Evolutionary conservation across 2,888 invertebrate genomes (phyloP).

Genomic region (Folsomia candida): DNA sequence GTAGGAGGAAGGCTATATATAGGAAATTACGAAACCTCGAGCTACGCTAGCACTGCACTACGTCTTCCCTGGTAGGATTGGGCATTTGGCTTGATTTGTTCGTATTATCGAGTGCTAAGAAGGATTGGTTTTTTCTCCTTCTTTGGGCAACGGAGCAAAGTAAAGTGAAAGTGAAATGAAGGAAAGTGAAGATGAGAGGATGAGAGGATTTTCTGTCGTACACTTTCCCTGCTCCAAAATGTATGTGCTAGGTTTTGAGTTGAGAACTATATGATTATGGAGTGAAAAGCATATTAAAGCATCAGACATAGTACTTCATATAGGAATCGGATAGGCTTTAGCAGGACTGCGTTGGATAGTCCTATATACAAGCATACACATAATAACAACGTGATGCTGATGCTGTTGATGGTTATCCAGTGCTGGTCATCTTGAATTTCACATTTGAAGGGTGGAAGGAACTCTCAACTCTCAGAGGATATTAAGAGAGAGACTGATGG

Average conservation of each 20-base stretch:
- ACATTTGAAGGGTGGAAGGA: slow-evolving; percentile 21
- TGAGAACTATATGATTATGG: slow-evolving; percentile 19
- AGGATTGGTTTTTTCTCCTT: slow-evolving; percentile 15
- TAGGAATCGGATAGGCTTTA: not conserved
- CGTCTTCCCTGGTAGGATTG: too few species aligned
- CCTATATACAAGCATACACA: too few species aligned
- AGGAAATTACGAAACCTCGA: not conserved
- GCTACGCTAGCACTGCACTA: not conserved
- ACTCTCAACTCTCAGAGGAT: slow-evolving; percentile 38
- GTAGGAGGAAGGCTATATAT: too few species aligned
- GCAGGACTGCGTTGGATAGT: too few species aligned
- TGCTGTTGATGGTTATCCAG: not conserved
- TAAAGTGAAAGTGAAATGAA: not conserved
- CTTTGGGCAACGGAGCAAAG: too few species aligned
- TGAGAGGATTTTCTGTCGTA: slow-evolving; percentile 10
- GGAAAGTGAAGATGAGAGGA: slow-evolving; percentile 2
- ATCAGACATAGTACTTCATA: not conserved
- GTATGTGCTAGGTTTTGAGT: slow-evolving; percentile 27
- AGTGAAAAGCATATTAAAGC: slow-evolving; percentile 18
- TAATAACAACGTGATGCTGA: too few species aligned
- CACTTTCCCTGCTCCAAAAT: too few species aligned
- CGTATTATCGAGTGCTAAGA: slow-evolving; percentile 32
- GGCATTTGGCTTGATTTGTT: slow-evolving; percentile 41
- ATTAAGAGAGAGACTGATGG: slow-evolving; percentile 37
- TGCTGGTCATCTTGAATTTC: slow-evolving; percentile 39